These are phyloP conservation scores for Thecocarcelia acutangulata DNA, from an alignment of 2,888 invertebrate genomes.

Conservation along the genomic window DNA sequence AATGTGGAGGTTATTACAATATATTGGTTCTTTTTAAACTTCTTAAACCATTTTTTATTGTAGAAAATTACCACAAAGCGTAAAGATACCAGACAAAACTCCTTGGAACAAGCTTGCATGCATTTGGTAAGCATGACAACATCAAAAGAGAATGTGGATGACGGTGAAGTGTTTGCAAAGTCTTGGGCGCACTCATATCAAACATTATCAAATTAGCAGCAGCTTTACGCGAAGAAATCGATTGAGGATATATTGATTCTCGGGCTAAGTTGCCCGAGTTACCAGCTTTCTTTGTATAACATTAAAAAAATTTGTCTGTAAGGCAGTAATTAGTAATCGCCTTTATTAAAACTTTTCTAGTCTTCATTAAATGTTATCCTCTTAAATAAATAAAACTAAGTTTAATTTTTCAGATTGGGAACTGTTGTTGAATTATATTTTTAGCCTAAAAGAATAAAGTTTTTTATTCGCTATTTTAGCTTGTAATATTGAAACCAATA, in stretches of 20 bases:
- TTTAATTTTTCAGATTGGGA: slow-evolving; percentile 7
- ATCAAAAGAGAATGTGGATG: slow-evolving; percentile 3
- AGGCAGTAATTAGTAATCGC: not conserved
- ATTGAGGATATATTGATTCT: slow-evolving; percentile 18
- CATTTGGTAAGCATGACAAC: slow-evolving; percentile 20
- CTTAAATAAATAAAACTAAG: slow-evolving; percentile 12
- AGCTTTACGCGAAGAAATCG: slow-evolving; percentile 18
- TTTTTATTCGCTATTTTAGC: too few relatives aligned
- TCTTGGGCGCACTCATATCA: slow-evolving; percentile 28
- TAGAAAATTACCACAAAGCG: slow-evolving; percentile 20
- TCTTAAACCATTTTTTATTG: slow-evolving; percentile 8
- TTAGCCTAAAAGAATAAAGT: too few relatives aligned
- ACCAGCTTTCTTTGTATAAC: slow-evolving; percentile 10
- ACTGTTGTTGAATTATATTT: slow-evolving; percentile 2
- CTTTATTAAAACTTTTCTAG: slow-evolving; percentile 2
- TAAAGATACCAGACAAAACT: slow-evolving; percentile 25
- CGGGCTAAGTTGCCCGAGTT: slow-evolving; percentile 18
- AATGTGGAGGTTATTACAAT: slow-evolving; percentile 7
- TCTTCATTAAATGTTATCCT: slow-evolving; percentile 1
- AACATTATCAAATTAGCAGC: slow-evolving; percentile 15
- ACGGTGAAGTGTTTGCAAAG: slow-evolving; percentile 22
- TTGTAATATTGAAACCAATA: too few relatives aligned
- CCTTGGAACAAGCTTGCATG: slow-evolving; percentile 15
- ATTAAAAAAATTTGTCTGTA: too few relatives aligned
- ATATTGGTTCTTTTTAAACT: slow-evolving; percentile 1